Percentiles rank a stretch among this genome's conserved stretches.
Evolutionary conservation across 1,140 invertebrate species (phyloP).

Genomic region (Pseudachorutes palmiensis): DNA sequence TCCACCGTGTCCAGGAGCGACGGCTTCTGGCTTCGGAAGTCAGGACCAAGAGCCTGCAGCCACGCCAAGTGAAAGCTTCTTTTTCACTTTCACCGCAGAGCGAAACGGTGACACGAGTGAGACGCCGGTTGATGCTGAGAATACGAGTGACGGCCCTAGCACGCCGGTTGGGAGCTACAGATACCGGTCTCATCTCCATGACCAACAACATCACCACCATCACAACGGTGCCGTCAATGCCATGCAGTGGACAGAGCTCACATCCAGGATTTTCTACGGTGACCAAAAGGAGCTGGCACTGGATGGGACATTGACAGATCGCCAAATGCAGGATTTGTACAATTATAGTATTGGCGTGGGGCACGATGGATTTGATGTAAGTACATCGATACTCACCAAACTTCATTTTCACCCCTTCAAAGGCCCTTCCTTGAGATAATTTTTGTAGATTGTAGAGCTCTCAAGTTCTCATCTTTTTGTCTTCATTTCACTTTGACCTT

Average conservation of each 20-base stretch:
- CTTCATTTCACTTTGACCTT: too few species aligned
- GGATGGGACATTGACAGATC: constrained; percentile 5
- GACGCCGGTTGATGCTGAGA: not conserved
- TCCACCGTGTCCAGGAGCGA: not conserved
- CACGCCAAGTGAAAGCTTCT: not conserved
- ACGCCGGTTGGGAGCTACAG: not conserved
- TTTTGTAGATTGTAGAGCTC: not conserved
- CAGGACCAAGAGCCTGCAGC: not conserved
- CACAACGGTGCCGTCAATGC: not conserved
- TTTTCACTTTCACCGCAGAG: too few species aligned
- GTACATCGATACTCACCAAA: not conserved
- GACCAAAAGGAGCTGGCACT: constrained; percentile 2
- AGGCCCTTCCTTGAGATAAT: not conserved
- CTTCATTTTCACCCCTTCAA: not conserved
- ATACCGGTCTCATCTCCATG: not conserved
- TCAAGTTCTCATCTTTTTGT: too few species aligned
- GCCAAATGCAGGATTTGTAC: constrained; percentile 12
- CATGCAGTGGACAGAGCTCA: constrained; percentile 9
- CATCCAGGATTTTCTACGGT: constrained; percentile 10
- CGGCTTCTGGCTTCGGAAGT: not conserved
- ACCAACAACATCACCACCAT: not conserved
- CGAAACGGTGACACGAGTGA: not conserved
- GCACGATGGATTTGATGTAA: constrained; percentile 14
- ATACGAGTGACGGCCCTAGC: not conserved
- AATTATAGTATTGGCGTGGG: constrained; percentile 13